phyloP scores from a whole-genome alignment of 1,140 invertebrate genomes.

The Neotoxoptera formosana region DNA sequence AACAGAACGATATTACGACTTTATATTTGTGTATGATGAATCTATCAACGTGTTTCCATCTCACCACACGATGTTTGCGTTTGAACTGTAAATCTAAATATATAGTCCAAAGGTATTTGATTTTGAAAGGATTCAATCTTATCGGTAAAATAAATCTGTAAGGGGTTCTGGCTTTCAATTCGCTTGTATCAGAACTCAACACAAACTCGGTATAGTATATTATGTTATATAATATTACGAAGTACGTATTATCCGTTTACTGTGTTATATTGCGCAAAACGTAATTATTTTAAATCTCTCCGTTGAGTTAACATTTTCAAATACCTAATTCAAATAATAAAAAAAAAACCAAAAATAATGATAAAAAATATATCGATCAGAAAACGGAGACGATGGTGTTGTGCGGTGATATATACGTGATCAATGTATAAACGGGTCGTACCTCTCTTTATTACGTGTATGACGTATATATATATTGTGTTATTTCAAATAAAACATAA shows the following conservation, averaged over 20 bases:
- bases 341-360: too few species aligned
- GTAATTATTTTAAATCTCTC: background rate
- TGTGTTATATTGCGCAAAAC: background rate
- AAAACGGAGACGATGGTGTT: too few species aligned
- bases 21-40: background rate
- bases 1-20: background rate
- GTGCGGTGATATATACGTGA: background rate
- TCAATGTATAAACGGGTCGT: too few species aligned
- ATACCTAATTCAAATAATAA: background rate
- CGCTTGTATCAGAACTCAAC: background rate
- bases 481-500: background rate
- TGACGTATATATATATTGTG: background rate
- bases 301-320: background rate
- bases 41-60: background rate
- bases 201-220: background rate
- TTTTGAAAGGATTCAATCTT: background rate
- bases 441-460: background rate
- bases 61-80: background rate
- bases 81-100: background rate
- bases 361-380: too few species aligned
- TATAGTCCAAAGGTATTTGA: background rate
- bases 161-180: background rate
- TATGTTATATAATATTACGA: background rate
- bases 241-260: background rate
- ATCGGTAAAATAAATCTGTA: slow-evolving; percentile 6